These are phyloP conservation scores for Elegia similella DNA, from an alignment of 2,888 invertebrate species.

Conservation along the genomic window DNA sequence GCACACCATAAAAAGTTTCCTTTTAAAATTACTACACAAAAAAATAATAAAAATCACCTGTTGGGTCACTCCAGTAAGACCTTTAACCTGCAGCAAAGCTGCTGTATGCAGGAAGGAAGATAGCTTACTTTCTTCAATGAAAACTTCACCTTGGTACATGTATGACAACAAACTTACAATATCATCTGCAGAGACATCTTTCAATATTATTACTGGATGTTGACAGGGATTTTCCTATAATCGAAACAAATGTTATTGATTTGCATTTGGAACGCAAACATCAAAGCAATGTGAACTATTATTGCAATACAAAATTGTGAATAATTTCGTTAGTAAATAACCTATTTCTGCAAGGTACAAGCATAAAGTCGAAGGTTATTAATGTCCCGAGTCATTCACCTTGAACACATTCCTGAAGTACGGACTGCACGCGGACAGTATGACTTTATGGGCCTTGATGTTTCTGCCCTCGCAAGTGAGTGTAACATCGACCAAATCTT, in stretches of 20 bases:
- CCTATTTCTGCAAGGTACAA: constrained; percentile 28
- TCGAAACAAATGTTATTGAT: constrained; percentile 3
- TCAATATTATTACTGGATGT: constrained; percentile 87
- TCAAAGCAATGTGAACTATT: neutral
- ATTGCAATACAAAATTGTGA: neutral
- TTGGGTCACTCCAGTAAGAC: constrained; percentile 81
- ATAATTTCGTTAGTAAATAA: constrained; percentile 2
- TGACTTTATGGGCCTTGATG: constrained; percentile 88
- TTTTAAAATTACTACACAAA: too few species aligned
- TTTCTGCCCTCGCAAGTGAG: constrained; percentile 87
- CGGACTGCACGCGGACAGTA: constrained; percentile 88
- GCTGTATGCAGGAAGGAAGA: constrained; percentile 85
- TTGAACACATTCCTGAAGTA: constrained; percentile 89
- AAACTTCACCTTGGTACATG: constrained; percentile 88
- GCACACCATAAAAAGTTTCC: too few species aligned
- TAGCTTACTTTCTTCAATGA: constrained; percentile 85
- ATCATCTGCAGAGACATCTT: constrained; percentile 85
- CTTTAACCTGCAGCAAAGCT: constrained; percentile 85
- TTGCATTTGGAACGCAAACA: neutral
- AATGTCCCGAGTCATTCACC: constrained; percentile 81
- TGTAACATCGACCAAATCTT: constrained; percentile 87
- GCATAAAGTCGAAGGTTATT: constrained; percentile 70
- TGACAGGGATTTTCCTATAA: constrained; percentile 87
- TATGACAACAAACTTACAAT: constrained; percentile 85
- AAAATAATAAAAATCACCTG: constrained; percentile 47